phyloP scores from a whole-genome alignment of 2,113 vertebrate species.

The Vulpes ferrilata region DNA sequence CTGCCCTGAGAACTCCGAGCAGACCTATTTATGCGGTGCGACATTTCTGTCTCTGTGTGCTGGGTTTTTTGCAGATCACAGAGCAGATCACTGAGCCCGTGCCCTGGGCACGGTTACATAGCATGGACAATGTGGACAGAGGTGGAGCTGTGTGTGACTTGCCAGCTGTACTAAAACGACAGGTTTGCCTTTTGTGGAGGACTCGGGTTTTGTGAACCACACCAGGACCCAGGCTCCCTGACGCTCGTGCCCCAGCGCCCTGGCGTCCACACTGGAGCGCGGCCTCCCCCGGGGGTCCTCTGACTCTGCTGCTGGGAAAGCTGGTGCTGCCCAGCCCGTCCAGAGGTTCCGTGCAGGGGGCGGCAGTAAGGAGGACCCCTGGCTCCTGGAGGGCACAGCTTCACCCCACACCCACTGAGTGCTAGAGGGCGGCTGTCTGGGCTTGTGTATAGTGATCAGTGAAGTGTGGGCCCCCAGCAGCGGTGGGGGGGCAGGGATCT shows the following conservation, averaged over 20 bases:
- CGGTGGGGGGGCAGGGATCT: too few relatives aligned
- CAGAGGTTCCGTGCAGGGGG: not conserved
- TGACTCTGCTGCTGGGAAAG: not conserved
- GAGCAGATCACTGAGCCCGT: not conserved
- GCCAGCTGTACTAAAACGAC: not conserved
- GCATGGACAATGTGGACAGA: not conserved
- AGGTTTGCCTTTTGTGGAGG: not conserved
- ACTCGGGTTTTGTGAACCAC: not conserved
- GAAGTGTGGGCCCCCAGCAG: accelerated
- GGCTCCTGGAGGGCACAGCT: not conserved
- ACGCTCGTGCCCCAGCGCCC: accelerated
- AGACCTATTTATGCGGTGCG: not conserved
- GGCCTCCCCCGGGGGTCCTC: not conserved
- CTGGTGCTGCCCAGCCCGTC: not conserved
- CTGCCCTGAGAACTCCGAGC: not conserved
- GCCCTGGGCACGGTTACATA: not conserved
- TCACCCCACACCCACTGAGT: accelerated
- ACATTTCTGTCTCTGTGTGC: not conserved
- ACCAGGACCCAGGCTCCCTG: not conserved
- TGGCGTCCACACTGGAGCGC: not conserved
- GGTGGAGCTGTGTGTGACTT: not conserved
- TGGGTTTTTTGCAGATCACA: too few relatives aligned
- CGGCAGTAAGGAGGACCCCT: too few relatives aligned
- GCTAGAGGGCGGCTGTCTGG: too few relatives aligned
- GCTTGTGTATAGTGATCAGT: not conserved